Evolutionary conservation across 2,113 vertebrate species (phyloP).

Genomic region (Nothoprocta perdicaria): DNA sequence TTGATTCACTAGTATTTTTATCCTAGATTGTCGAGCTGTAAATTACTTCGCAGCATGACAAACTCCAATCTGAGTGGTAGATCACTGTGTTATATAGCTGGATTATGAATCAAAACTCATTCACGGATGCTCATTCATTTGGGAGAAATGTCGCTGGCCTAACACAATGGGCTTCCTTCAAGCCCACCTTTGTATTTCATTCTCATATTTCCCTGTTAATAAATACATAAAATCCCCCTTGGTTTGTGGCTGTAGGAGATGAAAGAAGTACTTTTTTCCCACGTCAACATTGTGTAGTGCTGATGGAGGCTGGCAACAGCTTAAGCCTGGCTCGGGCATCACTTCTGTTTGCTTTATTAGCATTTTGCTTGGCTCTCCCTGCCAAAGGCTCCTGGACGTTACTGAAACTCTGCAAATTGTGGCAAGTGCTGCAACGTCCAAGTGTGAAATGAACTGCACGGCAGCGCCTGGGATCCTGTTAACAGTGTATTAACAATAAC

Average conservation of each 20-base stretch:
- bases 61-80: not conserved
- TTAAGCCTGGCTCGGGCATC: not conserved
- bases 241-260: not conserved
- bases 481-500: not conserved
- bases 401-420: not conserved
- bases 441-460: not conserved
- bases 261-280: not conserved
- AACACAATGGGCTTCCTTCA: not conserved
- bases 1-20: not conserved
- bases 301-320: constrained; percentile 35
- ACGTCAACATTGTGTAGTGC: not conserved
- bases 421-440: not conserved
- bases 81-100: not conserved
- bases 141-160: not conserved
- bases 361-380: constrained; percentile 30
- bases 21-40: not conserved
- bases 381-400: constrained; percentile 31
- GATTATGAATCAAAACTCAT: not conserved
- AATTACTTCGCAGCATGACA: not conserved
- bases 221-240: constrained; percentile 4
- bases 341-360: constrained; percentile 14
- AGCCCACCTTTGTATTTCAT: not conserved
- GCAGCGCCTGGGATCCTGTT: not conserved
- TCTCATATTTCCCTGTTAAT: not conserved
- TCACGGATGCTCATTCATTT: not conserved